These are phyloP conservation scores for Micrastur ruficollis DNA, from an alignment of 2,797 vertebrate species.

Conservation along the genomic window DNA sequence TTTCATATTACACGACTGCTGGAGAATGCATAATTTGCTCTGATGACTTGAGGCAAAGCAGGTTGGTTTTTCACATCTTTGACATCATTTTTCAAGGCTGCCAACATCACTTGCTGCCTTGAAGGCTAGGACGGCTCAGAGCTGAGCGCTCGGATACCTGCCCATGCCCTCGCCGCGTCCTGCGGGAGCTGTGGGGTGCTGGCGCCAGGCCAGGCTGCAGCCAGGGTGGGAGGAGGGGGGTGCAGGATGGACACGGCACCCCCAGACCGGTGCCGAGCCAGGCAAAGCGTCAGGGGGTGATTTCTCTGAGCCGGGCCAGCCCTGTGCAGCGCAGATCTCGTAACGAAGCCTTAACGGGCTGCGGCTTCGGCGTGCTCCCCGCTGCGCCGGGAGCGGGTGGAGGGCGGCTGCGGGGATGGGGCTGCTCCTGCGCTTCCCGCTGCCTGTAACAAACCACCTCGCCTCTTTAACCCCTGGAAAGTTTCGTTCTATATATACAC, in stretches of 20 bases:
- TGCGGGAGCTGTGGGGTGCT: neutral
- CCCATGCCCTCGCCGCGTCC: accelerated
- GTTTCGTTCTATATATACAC: neutral
- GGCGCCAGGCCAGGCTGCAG: accelerated
- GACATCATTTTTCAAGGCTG: neutral
- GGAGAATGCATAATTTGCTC: neutral
- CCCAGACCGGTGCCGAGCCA: accelerated
- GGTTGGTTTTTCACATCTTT: neutral
- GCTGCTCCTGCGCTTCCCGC: accelerated
- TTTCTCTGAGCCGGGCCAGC: accelerated
- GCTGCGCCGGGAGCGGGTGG: accelerated
- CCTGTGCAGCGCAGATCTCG: neutral
- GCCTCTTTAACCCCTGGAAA: neutral
- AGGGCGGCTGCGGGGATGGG: neutral
- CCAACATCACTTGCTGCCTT: neutral
- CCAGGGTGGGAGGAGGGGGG: accelerated
- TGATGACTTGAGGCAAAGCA: neutral
- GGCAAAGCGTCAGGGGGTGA: neutral
- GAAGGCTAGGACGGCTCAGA: accelerated
- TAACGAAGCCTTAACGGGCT: neutral
- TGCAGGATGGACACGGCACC: neutral
- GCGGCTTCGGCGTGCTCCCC: accelerated
- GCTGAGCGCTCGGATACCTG: neutral
- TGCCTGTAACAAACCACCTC: neutral
- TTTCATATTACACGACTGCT: neutral